Conservation (phyloP, 1,140 invertebrate species). For the Ditylenchus dipsaci region DNA sequence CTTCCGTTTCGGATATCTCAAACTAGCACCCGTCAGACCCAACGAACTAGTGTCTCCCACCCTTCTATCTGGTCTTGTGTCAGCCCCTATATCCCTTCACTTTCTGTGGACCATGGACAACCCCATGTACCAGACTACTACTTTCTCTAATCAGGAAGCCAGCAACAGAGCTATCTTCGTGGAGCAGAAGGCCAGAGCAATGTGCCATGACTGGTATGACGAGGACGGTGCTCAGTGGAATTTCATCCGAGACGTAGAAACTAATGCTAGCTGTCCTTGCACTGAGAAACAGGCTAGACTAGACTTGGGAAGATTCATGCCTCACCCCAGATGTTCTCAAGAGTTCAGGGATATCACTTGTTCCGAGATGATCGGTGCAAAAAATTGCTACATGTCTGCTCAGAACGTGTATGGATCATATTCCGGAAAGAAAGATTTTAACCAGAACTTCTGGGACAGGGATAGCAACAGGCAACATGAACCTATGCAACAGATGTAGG, state of each 20-base stretch:
- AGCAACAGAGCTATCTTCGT: slow-evolving; percentile 41
- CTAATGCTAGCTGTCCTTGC: slow-evolving; percentile 56
- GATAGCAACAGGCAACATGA: not conserved
- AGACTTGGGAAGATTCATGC: slow-evolving; percentile 57
- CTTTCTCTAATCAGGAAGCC: slow-evolving; percentile 42
- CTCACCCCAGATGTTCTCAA: slow-evolving; percentile 56
- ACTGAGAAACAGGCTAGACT: slow-evolving; percentile 49
- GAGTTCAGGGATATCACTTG: slow-evolving; percentile 58
- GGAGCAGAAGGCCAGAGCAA: slow-evolving; percentile 49
- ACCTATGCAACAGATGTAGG: not conserved
- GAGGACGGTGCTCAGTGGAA: slow-evolving; percentile 53
- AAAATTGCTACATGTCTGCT: slow-evolving; percentile 56
- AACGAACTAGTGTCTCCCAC: slow-evolving; percentile 45
- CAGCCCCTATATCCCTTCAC: slow-evolving; percentile 56
- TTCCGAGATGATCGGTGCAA: slow-evolving; percentile 50
- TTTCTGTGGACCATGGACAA: slow-evolving; percentile 55
- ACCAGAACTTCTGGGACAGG: not conserved
- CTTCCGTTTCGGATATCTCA: slow-evolving; percentile 54
- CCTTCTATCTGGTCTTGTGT: slow-evolving; percentile 50
- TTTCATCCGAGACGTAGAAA: slow-evolving; percentile 55
- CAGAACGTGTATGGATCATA: slow-evolving; percentile 56
- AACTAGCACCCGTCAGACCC: slow-evolving; percentile 47
- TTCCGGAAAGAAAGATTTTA: slow-evolving; percentile 15
- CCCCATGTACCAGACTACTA: slow-evolving; percentile 43
- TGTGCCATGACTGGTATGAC: slow-evolving; percentile 58